phyloP scores from a whole-genome alignment of 2,113 vertebrate genomes.

The Microcebus ravelobensis region DNA sequence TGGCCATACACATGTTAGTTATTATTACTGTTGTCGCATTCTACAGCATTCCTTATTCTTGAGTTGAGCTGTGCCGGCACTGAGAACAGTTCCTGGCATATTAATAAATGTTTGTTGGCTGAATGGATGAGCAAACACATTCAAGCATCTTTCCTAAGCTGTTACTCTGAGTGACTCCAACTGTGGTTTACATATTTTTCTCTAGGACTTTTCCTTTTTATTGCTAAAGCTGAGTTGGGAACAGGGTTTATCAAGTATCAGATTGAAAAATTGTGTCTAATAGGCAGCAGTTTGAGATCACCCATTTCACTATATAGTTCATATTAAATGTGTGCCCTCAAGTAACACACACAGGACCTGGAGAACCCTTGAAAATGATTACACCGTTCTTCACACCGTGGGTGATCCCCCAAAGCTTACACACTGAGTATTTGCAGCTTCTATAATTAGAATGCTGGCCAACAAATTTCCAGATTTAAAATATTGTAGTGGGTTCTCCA shows the following conservation, averaged over 20 bases:
- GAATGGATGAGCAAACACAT: background rate
- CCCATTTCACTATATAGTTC: background rate
- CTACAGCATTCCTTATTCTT: background rate
- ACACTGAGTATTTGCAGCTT: slow-evolving; percentile 48
- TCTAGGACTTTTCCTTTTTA: slow-evolving; percentile 34
- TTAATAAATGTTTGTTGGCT: slow-evolving; percentile 45
- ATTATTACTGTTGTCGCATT: background rate
- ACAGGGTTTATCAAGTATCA: slow-evolving; percentile 40
- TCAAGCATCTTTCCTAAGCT: slow-evolving; percentile 44
- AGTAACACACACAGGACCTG: background rate
- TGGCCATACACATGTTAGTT: background rate
- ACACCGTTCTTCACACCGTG: background rate
- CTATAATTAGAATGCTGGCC: slow-evolving; percentile 54
- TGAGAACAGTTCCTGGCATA: slow-evolving; percentile 32
- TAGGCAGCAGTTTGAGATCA: slow-evolving; percentile 54
- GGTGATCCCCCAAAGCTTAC: slow-evolving; percentile 11
- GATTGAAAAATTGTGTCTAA: slow-evolving; percentile 53
- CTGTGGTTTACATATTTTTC: background rate
- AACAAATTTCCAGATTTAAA: slow-evolving; percentile 54
- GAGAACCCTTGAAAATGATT: slow-evolving; percentile 54
- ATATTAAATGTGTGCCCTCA: slow-evolving; percentile 26
- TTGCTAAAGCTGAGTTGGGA: slow-evolving; percentile 29
- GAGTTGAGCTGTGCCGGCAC: background rate
- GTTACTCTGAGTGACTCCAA: slow-evolving; percentile 32
- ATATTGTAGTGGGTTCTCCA: slow-evolving; percentile 2